These are phyloP conservation scores for Keiferia lycopersicella DNA, from an alignment of 2,888 invertebrate genomes.

Conservation along the genomic window DNA sequence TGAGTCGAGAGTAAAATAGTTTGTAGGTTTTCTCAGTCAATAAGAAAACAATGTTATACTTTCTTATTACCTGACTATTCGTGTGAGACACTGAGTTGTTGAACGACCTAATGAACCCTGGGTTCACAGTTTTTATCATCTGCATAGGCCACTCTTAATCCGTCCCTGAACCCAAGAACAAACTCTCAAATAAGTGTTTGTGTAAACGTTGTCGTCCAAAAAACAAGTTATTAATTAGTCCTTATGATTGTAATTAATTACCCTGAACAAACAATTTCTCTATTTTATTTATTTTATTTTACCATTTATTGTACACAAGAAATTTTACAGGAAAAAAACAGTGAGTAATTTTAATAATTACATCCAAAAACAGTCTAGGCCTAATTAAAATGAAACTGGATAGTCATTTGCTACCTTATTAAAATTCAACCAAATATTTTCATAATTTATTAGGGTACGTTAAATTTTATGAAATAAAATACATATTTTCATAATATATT, in stretches of 20 bases:
- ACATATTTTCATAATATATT: not conserved
- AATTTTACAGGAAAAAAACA: not conserved
- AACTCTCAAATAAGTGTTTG: constrained; percentile 52
- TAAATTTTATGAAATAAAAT: too few species aligned
- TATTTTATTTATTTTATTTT: too few species aligned
- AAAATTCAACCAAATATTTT: not conserved
- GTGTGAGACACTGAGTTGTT: too few species aligned
- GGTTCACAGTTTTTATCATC: not conserved
- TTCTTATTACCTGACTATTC: too few species aligned
- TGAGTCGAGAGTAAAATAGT: too few species aligned
- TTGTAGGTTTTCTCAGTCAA: too few species aligned
- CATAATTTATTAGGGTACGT: not conserved
- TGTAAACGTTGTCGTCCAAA: constrained; percentile 43
- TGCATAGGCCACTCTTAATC: not conserved
- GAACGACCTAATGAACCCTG: too few species aligned
- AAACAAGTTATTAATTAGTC: constrained; percentile 59
- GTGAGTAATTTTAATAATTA: not conserved
- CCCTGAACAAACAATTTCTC: constrained; percentile 33
- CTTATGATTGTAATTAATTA: constrained; percentile 53
- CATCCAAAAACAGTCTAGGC: not conserved
- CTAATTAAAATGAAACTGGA: constrained; percentile 10
- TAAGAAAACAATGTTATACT: too few species aligned
- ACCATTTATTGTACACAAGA: too few species aligned
- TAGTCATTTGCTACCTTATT: not conserved
- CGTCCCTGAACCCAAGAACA: constrained; percentile 34